Evolutionary conservation across 1,140 invertebrate species (phyloP), one percentile per base, ranked within the genome.

Genomic region (Chymomyza costata): DNA sequence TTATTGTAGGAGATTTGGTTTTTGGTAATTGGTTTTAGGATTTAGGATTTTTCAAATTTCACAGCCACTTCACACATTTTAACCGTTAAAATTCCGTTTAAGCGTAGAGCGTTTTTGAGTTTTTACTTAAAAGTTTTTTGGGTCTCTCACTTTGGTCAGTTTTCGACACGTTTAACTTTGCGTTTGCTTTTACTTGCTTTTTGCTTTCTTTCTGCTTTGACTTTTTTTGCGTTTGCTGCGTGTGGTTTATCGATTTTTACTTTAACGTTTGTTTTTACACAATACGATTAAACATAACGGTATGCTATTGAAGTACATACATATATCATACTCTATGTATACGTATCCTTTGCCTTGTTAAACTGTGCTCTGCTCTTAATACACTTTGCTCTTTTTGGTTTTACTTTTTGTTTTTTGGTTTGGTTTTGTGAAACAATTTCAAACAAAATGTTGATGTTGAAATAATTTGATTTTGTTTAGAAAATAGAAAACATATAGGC

Each of bases 241-340:
- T 80, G 67, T 78, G 73, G 71, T 69, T 80, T 78, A 78, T 78
- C 73, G 71, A 78, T 78, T 78, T 78, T 78, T 78, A 78, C 74
- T 78, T 78, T 78, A 66, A 66, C 73, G 71, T 76, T 78, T 70
- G 57, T 71, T 70, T 74, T 71, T 65, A 78, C 73, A 80, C 71
- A 61, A 43, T 48, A 53, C 49, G 56, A 32, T 64, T 76, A 78
- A 78, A 78, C 73, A 78, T 71, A 67, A 64, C 55, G 64, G 45
- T 65, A 52, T 45, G 15, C 13, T 38, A 16, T 16, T n/a, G n/a
- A n/a, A n/a, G 55, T 61, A 49, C 45, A 39, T 61, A 53, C 52
- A 60, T 49, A 60, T 59, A 59, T n/a, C n/a, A n/a, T n/a, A n/a
- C n/a, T n/a, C n/a, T n/a, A n/a, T n/a, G n/a, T 38, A 35, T 35